A percentile compares a stretch with the other conserved stretches of the same genome.
Evolutionary conservation across 2,113 vertebrate genomes (phyloP).

Genomic region (Silurus asotus): DNA sequence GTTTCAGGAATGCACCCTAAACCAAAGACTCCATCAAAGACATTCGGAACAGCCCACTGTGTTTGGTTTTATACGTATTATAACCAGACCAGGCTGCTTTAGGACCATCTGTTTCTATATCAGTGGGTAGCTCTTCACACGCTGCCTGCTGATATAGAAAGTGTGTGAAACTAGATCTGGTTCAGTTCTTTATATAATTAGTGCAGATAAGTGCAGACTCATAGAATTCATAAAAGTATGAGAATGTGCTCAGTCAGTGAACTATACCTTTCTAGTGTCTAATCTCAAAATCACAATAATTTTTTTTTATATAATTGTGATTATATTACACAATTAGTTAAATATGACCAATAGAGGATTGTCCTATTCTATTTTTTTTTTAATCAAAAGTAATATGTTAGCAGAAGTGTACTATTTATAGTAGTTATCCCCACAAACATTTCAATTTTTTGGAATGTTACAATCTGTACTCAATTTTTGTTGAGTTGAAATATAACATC

Average conservation of each 20-base stretch:
- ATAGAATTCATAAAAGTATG: not conserved
- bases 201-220: not conserved
- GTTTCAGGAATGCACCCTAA: slow-evolving; percentile 47
- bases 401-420: not conserved
- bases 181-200: slow-evolving; percentile 8
- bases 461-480: not conserved
- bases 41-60: not conserved
- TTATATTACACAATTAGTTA: not conserved
- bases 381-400: not conserved
- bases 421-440: not conserved
- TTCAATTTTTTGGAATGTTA: not conserved
- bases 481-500: not conserved
- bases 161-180: slow-evolving; percentile 7
- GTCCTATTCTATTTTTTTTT: not conserved
- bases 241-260: not conserved
- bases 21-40: slow-evolving; percentile 54
- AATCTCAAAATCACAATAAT: not conserved
- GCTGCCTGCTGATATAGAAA: slow-evolving; percentile 33
- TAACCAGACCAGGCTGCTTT: slow-evolving; percentile 37
- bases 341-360: not conserved
- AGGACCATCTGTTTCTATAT: slow-evolving; percentile 45
- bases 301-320: too few relatives aligned
- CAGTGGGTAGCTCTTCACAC: not conserved
- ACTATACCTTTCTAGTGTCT: not conserved
- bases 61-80: slow-evolving; percentile 30